Conservation (phyloP, 2,113 vertebrate species). For the Zapornia atra region DNA sequence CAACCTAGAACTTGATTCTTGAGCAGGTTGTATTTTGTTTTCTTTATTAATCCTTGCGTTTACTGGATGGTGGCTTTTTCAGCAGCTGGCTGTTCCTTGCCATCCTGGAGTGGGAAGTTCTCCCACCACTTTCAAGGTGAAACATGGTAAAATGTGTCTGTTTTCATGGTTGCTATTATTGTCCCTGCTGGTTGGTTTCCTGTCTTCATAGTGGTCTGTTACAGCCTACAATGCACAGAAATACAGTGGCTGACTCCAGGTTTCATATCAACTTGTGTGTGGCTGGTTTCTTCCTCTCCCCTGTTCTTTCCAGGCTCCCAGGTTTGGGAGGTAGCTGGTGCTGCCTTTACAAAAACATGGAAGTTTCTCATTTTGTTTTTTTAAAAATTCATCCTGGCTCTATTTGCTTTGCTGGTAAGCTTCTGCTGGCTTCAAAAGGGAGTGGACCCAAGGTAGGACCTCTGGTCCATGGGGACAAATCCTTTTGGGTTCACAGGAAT, state of each 20-base stretch:
- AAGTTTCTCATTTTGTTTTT: background rate
- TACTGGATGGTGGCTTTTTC: background rate
- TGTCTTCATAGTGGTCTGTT: background rate
- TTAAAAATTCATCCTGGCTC: background rate
- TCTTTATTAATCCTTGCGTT: background rate
- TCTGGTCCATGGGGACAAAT: accelerated
- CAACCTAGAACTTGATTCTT: background rate
- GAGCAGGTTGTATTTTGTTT: background rate
- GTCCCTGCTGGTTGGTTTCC: background rate
- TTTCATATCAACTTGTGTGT: background rate
- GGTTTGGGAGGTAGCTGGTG: background rate
- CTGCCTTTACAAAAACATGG: background rate
- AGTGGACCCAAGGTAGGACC: background rate
- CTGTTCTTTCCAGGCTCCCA: background rate
- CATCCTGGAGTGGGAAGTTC: background rate
- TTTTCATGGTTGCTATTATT: background rate
- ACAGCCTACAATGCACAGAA: background rate
- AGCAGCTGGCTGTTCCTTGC: background rate
- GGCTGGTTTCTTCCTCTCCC: background rate
- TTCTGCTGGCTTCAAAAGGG: background rate
- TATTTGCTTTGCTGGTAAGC: background rate
- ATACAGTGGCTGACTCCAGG: background rate
- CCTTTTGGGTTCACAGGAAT: accelerated
- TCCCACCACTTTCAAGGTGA: background rate
- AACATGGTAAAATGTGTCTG: background rate